Evolutionary conservation across 2,113 vertebrate genomes (phyloP).

Genomic region (Numenius arquata): DNA sequence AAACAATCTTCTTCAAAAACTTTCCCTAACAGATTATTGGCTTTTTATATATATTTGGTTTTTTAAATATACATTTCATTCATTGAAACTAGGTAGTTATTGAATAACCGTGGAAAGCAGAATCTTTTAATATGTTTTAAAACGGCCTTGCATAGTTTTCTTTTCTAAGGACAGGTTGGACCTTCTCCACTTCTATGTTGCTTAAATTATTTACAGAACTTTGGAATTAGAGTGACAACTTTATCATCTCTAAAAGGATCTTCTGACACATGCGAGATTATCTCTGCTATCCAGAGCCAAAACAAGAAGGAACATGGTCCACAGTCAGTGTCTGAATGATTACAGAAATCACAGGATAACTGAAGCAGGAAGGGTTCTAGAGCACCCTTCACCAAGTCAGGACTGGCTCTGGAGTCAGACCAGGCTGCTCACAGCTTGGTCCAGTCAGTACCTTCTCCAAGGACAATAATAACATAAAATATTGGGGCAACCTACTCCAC

Average conservation of each 20-base stretch:
- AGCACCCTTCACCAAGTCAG: neutral
- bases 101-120: neutral
- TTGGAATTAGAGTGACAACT: neutral
- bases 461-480: neutral
- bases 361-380: neutral
- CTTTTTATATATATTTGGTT: neutral
- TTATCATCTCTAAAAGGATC: neutral
- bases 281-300: neutral
- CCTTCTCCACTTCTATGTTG: neutral
- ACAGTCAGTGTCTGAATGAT: neutral
- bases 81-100: neutral
- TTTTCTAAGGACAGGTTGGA: neutral
- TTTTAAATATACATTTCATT: neutral
- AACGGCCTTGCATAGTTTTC: neutral
- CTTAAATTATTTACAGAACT: neutral
- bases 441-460: neutral
- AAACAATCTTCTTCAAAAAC: neutral
- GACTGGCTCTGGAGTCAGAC: neutral
- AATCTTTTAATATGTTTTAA: neutral
- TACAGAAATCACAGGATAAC: neutral
- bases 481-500: neutral
- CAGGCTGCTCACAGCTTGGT: neutral
- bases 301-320: neutral
- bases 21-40: too few relatives aligned
- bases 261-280: neutral